Percentiles rank a stretch among this genome's conserved stretches.
Conservation (phyloP, 2,113 vertebrate genomes). For the Clupea harengus region DNA sequence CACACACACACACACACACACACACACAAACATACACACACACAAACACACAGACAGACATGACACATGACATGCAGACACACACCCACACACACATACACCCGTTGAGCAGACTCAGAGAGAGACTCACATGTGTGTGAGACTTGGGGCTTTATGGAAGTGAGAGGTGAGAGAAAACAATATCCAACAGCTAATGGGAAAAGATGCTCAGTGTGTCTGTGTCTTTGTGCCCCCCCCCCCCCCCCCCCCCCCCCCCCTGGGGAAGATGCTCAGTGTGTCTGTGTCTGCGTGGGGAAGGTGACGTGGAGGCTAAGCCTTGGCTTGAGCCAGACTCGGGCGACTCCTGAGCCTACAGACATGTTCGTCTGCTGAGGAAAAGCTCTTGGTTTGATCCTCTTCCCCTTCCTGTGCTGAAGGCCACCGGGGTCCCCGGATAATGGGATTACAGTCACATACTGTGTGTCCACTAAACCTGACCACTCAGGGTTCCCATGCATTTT, state of each 20-base stretch:
- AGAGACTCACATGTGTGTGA: background rate
- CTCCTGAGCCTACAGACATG: background rate
- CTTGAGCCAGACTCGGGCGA: background rate
- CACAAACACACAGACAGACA: background rate
- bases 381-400: background rate
- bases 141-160: conserved; percentile 16
- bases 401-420: background rate
- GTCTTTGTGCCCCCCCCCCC: too few species aligned
- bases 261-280: too few species aligned
- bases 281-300: background rate
- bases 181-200: conserved; percentile 35
- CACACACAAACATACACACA: background rate
- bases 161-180: conserved; percentile 41
- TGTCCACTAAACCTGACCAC: background rate
- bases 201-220: background rate
- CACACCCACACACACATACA: too few species aligned
- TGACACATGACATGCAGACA: too few species aligned
- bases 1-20: background rate
- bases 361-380: background rate
- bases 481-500: too few species aligned
- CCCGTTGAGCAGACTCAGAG: background rate
- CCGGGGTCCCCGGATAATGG: background rate
- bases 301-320: background rate
- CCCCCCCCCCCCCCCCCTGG: too few species aligned
- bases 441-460: background rate